These are phyloP conservation scores for Asbolus verrucosus DNA, from an alignment of 1,140 invertebrate genomes.

Conservation along the genomic window DNA sequence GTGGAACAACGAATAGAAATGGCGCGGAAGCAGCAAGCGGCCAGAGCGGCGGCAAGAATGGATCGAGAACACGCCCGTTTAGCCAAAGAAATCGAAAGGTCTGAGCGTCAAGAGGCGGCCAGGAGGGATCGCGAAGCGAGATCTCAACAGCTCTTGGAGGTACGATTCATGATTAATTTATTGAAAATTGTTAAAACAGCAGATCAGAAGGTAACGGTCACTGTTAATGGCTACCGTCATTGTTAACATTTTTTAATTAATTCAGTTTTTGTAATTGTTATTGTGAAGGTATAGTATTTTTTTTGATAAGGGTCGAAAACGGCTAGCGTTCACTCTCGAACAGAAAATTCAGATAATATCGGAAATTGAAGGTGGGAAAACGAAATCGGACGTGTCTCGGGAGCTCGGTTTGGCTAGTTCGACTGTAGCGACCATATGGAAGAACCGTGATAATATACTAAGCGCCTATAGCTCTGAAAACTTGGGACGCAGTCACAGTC, in stretches of 20 bases:
- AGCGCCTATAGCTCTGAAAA: conserved; percentile 56
- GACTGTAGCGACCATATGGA: conserved; percentile 73
- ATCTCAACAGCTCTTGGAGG: conserved; percentile 80
- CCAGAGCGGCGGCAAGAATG: conserved; percentile 71
- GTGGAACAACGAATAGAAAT: conserved; percentile 76
- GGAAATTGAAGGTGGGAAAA: conserved; percentile 72
- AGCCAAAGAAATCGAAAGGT: conserved; percentile 73
- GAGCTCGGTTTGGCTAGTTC: conserved; percentile 71
- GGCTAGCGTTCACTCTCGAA: conserved; percentile 73
- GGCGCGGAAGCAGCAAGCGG: conserved; percentile 73
- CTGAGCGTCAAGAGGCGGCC: conserved; percentile 81
- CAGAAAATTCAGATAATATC: conserved; percentile 75
- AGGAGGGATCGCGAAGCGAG: conserved; percentile 80
- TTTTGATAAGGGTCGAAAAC: conserved; percentile 69
- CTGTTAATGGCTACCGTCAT: conserved; percentile 22
- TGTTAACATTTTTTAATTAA: conserved; percentile 11
- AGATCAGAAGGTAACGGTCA: neutral
- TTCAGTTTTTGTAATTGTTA: conserved; percentile 8
- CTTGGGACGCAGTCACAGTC: conserved; percentile 44
- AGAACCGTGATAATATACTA: conserved; percentile 70
- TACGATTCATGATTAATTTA: conserved; percentile 57
- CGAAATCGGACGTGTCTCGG: conserved; percentile 71
- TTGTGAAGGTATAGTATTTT: conserved; percentile 52
- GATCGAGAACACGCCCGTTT: conserved; percentile 72
- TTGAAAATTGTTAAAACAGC: neutral